phyloP scores from a whole-genome alignment of 2,113 vertebrate species.

The Stigmatopora argus region DNA sequence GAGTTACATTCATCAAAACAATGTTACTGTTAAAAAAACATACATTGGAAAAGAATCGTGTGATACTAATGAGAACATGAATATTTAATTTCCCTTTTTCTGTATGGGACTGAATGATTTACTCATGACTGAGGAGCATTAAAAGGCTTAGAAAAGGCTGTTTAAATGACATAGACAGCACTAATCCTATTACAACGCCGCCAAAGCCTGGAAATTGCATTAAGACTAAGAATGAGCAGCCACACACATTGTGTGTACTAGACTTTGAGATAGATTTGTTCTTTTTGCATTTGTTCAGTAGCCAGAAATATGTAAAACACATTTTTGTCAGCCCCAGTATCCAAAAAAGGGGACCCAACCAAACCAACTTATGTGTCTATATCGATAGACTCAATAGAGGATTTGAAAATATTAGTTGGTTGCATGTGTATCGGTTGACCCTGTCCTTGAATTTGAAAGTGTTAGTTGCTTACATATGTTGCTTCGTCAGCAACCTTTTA shows the following conservation, averaged over 20 bases:
- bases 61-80: background rate
- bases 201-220: conserved; percentile 34
- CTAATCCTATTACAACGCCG: conserved; percentile 60
- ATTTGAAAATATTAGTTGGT: no score
- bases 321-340: background rate
- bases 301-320: background rate
- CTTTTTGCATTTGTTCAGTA: background rate
- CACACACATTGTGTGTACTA: conserved; percentile 15
- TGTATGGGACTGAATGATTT: conserved; percentile 48
- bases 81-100: conserved; percentile 17
- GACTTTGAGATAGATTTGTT: background rate
- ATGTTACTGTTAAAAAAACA: no score
- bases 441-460: background rate
- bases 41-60: no score
- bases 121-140: conserved; percentile 46
- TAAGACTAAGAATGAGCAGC: conserved; percentile 45
- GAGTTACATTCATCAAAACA: no score
- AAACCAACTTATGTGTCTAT: no score
- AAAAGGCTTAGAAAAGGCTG: conserved; percentile 65
- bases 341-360: no score
- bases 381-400: no score
- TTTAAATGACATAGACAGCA: conserved; percentile 62
- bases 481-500: conserved; percentile 58
- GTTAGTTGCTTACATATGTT: background rate
- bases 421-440: background rate